Conservation (phyloP, 2,888 invertebrate species). For the Frankliniella fusca region DNA sequence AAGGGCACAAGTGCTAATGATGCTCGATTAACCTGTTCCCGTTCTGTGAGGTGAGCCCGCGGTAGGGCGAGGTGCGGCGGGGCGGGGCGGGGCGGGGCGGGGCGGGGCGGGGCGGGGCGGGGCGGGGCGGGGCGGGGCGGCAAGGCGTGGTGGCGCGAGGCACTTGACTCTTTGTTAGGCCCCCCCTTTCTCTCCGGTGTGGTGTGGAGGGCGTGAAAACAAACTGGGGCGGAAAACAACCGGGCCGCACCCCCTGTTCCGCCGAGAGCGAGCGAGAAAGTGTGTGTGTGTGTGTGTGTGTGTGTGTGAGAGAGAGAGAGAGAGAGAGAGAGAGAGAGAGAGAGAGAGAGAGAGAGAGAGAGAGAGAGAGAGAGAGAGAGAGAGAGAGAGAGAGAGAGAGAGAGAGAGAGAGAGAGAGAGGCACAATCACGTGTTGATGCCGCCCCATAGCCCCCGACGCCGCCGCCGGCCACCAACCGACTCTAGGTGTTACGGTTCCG, state of each 20-base stretch:
- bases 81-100: background rate
- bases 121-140: background rate
- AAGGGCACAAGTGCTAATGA: constrained; percentile 2
- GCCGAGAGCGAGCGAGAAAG: no score
- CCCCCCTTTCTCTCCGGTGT: no score
- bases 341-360: background rate
- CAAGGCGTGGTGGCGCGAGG: background rate
- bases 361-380: constrained; percentile 6
- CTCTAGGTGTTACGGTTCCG: background rate
- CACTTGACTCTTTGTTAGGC: no score
- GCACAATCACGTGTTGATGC: constrained; percentile 18
- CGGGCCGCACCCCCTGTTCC: no score
- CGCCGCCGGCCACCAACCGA: background rate
- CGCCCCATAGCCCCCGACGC: background rate
- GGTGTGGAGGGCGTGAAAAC: background rate
- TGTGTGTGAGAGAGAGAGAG: background rate
- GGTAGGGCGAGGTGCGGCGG: background rate
- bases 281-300: background rate
- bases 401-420: background rate
- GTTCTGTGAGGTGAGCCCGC: background rate
- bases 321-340: background rate
- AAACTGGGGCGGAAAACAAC: background rate
- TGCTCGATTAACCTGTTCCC: constrained; percentile 14
- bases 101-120: background rate
- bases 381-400: background rate